A percentile compares a stretch with the other conserved stretches of the same genome.
These are phyloP conservation scores for Sebastes vulpes DNA, from an alignment of 2,797 vertebrate species.

Conservation along the genomic window DNA sequence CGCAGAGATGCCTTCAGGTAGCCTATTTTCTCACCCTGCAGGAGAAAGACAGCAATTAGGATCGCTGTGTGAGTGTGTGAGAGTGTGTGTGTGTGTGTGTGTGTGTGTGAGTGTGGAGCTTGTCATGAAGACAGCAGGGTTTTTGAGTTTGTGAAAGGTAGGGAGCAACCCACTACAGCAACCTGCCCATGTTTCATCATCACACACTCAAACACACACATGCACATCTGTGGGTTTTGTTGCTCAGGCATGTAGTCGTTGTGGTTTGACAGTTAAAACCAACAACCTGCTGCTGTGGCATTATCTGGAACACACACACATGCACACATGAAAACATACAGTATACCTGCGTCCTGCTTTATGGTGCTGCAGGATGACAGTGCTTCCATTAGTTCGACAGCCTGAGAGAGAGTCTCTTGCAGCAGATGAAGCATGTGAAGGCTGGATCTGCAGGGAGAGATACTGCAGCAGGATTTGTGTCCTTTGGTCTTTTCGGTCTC, in stretches of 20 bases:
- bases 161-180: constrained; percentile 33
- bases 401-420: not conserved
- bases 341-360: not conserved
- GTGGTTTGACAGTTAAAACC: constrained; percentile 23
- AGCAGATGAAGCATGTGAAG: constrained; percentile 13
- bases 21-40: constrained; percentile 72
- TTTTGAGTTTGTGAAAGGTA: constrained; percentile 29
- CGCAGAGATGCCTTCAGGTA: constrained; percentile 65
- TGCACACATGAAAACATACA: not conserved
- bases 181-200: constrained; percentile 56
- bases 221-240: constrained; percentile 10
- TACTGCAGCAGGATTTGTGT: not conserved
- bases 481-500: not conserved
- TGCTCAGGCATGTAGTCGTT: constrained; percentile 9
- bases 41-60: constrained; percentile 75
- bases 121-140: constrained; percentile 48
- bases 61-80: constrained; percentile 31
- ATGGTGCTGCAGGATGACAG: not conserved
- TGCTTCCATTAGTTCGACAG: not conserved
- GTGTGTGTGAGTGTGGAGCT: constrained; percentile 15
- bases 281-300: not conserved
- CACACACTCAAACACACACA: constrained; percentile 38
- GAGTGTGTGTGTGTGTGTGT: constrained; percentile 11
- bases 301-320: not conserved
- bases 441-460: not conserved